A percentile compares a stretch with the other conserved stretches of the same genome.
These are phyloP conservation scores for Hydropsyche tenuis DNA, from an alignment of 1,140 invertebrate genomes.

Conservation along the genomic window DNA sequence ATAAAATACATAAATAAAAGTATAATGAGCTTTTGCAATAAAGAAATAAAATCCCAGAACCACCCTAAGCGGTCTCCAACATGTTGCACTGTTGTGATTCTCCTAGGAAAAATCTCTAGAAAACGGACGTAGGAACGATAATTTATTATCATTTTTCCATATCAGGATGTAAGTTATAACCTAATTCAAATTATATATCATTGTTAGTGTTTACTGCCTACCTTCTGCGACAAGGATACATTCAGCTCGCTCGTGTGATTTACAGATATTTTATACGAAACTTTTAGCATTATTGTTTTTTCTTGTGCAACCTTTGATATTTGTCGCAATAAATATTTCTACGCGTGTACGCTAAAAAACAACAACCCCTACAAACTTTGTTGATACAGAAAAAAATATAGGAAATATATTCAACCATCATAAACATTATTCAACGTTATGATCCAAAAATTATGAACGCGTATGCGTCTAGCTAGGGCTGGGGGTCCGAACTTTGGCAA, in stretches of 20 bases:
- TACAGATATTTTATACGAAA: conserved; percentile 47
- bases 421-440: conserved; percentile 28
- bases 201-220: conserved; percentile 42
- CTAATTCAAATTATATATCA: conserved; percentile 46
- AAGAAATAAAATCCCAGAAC: neutral
- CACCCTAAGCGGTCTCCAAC: neutral
- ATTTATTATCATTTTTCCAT: conserved; percentile 41
- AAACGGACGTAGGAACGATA: conserved; percentile 13
- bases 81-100: neutral
- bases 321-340: conserved; percentile 43
- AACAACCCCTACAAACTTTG: conserved; percentile 31
- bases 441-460: conserved; percentile 14
- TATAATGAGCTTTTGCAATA: neutral
- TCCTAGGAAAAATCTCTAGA: neutral
- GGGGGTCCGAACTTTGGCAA: no score
- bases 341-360: conserved; percentile 35
- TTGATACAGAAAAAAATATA: conserved; percentile 22
- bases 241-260: conserved; percentile 30
- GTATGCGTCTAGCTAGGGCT: no score
- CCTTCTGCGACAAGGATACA: conserved; percentile 27
- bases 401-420: conserved; percentile 31
- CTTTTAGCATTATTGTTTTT: conserved; percentile 47
- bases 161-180: conserved; percentile 42
- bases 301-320: conserved; percentile 43
- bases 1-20: neutral